Evolutionary conservation across 2,113 vertebrate genomes (phyloP), one percentile per base, ranked within the genome.

Genomic region (Sprattus sprattus): DNA sequence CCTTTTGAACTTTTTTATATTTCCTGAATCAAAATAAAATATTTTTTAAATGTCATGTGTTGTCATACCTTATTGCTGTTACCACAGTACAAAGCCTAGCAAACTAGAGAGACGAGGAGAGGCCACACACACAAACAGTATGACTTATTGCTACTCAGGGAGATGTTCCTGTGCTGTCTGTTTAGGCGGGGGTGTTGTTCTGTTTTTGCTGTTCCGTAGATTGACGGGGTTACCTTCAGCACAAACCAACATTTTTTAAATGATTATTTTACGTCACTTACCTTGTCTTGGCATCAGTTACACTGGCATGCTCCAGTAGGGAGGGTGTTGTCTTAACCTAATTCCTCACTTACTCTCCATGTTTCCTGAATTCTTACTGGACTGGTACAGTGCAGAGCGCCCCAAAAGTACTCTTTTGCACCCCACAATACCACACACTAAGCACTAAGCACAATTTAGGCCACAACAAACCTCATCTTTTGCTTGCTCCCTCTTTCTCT

Each of bases 21-120:
- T 90, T 91, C 89, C 49, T 78, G 22, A 89, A 85, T 86, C 89
- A 91, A 90, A 95, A 94, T 94, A 94, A 95, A 94, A 86, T 89
- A 80, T 92, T 93, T 93, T 91, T 80, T 93, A 95, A 93, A 82
- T 89, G 84, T 89, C 86, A 88, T 86, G 92, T 92, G 91, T 89
- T 91, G 86, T 92, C 83, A 92, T 89, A 75, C 82, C 45, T 81
- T 82, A 83, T 44, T 20, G 71, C 57, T 83, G n/a, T 39, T 18
- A 39, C 4, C 32, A 9, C 50, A 57, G n/a, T 18, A 39, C 25
- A 18, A 45, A 32, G n/a, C 25, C 7, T 32, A 28, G 64, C 15
- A 13, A 13, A 13, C 60, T 10, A 10, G 7, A 5, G 22, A 67
- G 60, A 67, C 60, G 20, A 16, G 15, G 54, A 57, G 4, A 67